Conservation (phyloP, 2,113 vertebrate genomes). For the Neoarius graeffei region DNA sequence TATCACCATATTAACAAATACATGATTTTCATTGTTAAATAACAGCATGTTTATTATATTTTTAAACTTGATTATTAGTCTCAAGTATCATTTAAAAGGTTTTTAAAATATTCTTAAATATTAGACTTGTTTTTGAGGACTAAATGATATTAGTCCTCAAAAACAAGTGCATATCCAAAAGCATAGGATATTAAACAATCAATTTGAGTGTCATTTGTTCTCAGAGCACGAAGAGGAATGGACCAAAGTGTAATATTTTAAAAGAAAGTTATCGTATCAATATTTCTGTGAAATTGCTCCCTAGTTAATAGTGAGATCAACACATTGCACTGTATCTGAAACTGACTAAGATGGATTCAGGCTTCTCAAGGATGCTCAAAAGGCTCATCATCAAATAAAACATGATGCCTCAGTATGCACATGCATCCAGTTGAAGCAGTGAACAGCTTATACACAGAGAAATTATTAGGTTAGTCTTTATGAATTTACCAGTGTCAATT, state of each 20-base stretch:
- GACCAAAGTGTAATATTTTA: not conserved
- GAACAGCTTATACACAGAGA: not conserved
- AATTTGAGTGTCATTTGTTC: not conserved
- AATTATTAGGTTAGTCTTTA: not conserved
- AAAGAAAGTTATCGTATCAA: not conserved
- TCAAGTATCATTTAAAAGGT: not conserved
- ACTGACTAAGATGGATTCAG: not conserved
- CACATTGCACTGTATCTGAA: not conserved
- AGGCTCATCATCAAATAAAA: not conserved
- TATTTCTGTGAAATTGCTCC: not conserved
- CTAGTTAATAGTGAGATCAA: not conserved
- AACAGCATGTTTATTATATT: not conserved
- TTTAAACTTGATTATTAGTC: not conserved
- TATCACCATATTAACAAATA: not conserved
- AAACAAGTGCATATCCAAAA: no score
- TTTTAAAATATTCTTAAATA: not conserved
- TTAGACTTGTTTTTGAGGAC: not conserved
- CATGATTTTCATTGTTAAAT: no score
- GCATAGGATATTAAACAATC: not conserved
- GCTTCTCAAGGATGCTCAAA: not conserved
- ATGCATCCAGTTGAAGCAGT: no score
- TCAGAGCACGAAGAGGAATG: not conserved
- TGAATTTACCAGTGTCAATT: conserved; percentile 14
- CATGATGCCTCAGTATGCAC: not conserved
- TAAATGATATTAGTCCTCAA: no score